Evolutionary conservation across 1,140 invertebrate genomes (phyloP).

Genomic region (Ctenoplectra terminalis): DNA sequence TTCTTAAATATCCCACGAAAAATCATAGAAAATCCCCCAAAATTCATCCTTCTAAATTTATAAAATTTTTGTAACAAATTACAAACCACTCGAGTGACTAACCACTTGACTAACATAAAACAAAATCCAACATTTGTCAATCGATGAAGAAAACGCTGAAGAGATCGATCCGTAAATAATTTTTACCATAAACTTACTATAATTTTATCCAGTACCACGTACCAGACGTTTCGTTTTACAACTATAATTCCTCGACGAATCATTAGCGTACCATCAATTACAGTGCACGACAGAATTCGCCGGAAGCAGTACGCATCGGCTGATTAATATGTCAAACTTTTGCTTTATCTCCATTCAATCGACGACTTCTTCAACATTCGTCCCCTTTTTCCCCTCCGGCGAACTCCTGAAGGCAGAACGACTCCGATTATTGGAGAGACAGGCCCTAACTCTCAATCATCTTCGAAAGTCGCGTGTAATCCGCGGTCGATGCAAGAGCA

Average conservation of each 20-base stretch:
- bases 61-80: too few species aligned
- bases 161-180: too few species aligned
- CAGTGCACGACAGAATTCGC: background rate
- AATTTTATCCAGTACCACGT: too few species aligned
- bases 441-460: conserved; percentile 65
- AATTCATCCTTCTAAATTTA: too few species aligned
- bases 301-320: background rate
- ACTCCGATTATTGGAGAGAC: conserved; percentile 56
- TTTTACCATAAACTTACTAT: too few species aligned
- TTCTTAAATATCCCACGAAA: too few species aligned
- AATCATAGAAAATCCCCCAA: too few species aligned
- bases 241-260: background rate
- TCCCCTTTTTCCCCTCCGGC: background rate
- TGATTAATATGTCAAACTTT: conserved; percentile 21
- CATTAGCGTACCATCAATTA: conserved; percentile 3
- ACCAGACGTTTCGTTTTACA: too few species aligned
- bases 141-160: too few species aligned
- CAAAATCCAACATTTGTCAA: too few species aligned
- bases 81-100: too few species aligned
- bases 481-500: conserved; percentile 58
- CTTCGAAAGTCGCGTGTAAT: conserved; percentile 67
- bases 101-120: too few species aligned
- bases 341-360: background rate
- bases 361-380: conserved; percentile 15
- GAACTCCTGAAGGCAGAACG: background rate